These are phyloP conservation scores for Pyrocoelia pectoralis DNA, from an alignment of 2,888 invertebrate species.

Conservation along the genomic window DNA sequence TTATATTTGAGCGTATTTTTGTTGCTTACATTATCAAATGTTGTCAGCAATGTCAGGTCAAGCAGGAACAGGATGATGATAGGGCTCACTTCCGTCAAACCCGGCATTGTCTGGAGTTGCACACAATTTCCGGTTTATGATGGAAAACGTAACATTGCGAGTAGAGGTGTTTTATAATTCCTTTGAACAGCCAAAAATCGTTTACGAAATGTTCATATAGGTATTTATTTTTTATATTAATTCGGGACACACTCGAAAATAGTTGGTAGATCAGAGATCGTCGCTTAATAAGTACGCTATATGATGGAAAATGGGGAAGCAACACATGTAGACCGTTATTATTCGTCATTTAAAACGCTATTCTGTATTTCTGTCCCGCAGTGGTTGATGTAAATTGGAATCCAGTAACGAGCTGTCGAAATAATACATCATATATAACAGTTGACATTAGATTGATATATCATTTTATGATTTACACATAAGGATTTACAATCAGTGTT, in stretches of 20 bases:
- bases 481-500: slow-evolving; percentile 15
- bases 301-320: no score
- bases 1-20: slow-evolving; percentile 19
- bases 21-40: slow-evolving; percentile 31
- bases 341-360: slow-evolving; percentile 34
- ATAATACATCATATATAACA: slow-evolving; percentile 43
- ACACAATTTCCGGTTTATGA: slow-evolving; percentile 48
- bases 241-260: background rate
- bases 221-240: background rate
- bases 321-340: no score
- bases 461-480: slow-evolving; percentile 37
- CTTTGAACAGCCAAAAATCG: slow-evolving; percentile 16
- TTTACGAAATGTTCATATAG: slow-evolving; percentile 12
- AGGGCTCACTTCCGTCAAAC: slow-evolving; percentile 39
- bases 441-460: slow-evolving; percentile 45
- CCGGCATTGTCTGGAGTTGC: slow-evolving; percentile 46
- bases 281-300: no score
- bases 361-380: slow-evolving; percentile 27
- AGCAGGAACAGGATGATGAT: slow-evolving; percentile 40
- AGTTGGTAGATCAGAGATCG: background rate
- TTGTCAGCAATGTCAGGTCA: slow-evolving; percentile 36
- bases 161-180: slow-evolving; percentile 36
- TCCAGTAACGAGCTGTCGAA: slow-evolving; percentile 40
- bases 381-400: slow-evolving; percentile 42
- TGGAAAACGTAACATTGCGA: slow-evolving; percentile 41